These are phyloP conservation scores for Himantopus leucocephalus DNA, from an alignment of 2,113 vertebrate species.

Conservation along the genomic window DNA sequence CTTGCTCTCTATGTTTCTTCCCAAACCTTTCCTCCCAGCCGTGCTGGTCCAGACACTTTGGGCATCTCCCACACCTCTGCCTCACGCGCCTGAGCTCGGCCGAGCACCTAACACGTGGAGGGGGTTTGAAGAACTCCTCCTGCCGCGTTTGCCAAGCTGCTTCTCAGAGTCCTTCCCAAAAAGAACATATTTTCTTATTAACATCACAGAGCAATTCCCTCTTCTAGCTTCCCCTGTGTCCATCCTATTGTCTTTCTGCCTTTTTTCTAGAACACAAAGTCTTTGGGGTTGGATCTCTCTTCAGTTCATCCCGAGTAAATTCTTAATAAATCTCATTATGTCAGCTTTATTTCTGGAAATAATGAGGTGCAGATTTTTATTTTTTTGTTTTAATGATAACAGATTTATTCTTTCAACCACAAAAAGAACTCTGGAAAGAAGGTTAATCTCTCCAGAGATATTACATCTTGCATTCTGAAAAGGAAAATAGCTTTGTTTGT, in stretches of 20 bases:
- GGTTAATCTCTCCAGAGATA: slow-evolving; percentile 38
- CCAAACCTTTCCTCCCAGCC: background rate
- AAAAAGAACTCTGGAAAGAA: background rate
- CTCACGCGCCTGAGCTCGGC: background rate
- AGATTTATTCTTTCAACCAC: slow-evolving; percentile 29
- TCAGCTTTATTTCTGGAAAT: slow-evolving; percentile 24
- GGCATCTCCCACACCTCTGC: background rate
- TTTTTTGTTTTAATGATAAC: slow-evolving; percentile 10
- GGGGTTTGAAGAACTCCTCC: background rate
- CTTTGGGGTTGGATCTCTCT: background rate
- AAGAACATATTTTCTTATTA: background rate
- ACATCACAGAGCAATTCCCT: background rate
- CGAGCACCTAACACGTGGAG: background rate
- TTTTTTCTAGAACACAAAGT: background rate
- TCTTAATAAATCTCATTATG: background rate
- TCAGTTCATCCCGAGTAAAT: background rate
- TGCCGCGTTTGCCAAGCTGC: background rate
- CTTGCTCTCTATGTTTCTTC: background rate
- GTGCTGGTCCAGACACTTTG: background rate
- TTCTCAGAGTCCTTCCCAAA: background rate
- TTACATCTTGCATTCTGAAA: background rate
- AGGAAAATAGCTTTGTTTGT: background rate
- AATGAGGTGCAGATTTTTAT: slow-evolving; percentile 4
- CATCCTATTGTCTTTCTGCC: slow-evolving; percentile 21
- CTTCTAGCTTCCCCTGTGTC: background rate